These are phyloP conservation scores for Hetaerina titia DNA, from an alignment of 2,888 invertebrate genomes.

Conservation along the genomic window DNA sequence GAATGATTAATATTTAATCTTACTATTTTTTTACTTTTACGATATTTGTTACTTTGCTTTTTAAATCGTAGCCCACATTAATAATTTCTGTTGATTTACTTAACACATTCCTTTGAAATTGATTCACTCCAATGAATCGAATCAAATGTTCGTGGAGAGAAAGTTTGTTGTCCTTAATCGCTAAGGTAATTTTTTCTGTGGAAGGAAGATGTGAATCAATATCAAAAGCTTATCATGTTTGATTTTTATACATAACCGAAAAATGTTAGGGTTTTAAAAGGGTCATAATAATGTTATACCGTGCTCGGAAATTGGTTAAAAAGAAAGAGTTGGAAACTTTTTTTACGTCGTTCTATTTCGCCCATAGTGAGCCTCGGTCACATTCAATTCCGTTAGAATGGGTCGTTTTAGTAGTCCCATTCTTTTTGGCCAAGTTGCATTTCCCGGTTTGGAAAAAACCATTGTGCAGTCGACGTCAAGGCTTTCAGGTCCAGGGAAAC, in stretches of 20 bases:
- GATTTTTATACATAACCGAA: neutral
- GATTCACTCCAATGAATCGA: too few relatives aligned
- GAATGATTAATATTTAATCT: too few relatives aligned
- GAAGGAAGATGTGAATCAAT: too few relatives aligned
- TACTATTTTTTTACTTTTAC: too few relatives aligned
- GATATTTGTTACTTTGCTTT: too few relatives aligned
- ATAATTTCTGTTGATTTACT: too few relatives aligned
- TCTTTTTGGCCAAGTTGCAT: neutral
- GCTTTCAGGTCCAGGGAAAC: neutral
- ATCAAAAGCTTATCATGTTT: too few relatives aligned
- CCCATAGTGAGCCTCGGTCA: neutral
- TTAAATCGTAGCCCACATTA: too few relatives aligned
- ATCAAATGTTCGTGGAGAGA: too few relatives aligned
- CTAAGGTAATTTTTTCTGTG: too few relatives aligned
- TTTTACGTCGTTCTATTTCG: neutral
- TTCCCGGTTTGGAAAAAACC: neutral
- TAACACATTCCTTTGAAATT: too few relatives aligned
- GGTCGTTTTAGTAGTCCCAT: neutral
- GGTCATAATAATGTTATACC: neutral
- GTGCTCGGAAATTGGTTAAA: neutral
- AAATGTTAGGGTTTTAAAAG: neutral
- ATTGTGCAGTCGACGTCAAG: neutral
- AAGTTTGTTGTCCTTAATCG: too few relatives aligned
- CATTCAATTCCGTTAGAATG: conserved; percentile 16
- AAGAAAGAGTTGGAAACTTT: neutral